A percentile compares a stretch with the other conserved stretches of the same genome.
Conservation (phyloP, 2,797 vertebrate species). For the Sciurus carolinensis region DNA sequence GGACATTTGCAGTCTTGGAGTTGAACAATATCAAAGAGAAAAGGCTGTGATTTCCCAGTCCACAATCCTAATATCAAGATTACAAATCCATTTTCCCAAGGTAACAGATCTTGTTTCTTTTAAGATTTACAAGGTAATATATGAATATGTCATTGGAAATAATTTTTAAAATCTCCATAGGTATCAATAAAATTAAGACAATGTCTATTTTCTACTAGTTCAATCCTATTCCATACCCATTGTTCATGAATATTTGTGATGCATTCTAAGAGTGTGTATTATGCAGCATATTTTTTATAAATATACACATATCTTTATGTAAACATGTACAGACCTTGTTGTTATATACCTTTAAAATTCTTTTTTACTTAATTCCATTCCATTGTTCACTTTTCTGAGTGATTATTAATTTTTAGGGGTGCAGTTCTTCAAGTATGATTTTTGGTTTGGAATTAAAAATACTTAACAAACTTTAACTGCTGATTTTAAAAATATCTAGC, state of each 20-base stretch:
- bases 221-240: background rate
- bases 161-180: no score
- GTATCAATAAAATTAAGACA: background rate
- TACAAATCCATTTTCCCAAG: no score
- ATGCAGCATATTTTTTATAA: background rate
- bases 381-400: background rate
- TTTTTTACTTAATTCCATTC: background rate
- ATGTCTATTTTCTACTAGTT: background rate
- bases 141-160: no score
- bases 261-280: background rate
- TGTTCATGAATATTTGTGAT: background rate
- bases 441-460: constrained; percentile 31
- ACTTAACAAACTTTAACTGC: background rate
- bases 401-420: background rate
- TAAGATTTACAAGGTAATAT: no score
- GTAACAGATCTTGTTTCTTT: no score
- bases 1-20: no score
- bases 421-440: background rate
- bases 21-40: no score
- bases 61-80: no score
- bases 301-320: background rate
- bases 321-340: background rate
- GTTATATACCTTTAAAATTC: background rate
- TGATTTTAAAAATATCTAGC: background rate
- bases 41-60: no score